phyloP scores from a whole-genome alignment of 2,797 vertebrate species.

The Melanotaenia parkinsoni region DNA sequence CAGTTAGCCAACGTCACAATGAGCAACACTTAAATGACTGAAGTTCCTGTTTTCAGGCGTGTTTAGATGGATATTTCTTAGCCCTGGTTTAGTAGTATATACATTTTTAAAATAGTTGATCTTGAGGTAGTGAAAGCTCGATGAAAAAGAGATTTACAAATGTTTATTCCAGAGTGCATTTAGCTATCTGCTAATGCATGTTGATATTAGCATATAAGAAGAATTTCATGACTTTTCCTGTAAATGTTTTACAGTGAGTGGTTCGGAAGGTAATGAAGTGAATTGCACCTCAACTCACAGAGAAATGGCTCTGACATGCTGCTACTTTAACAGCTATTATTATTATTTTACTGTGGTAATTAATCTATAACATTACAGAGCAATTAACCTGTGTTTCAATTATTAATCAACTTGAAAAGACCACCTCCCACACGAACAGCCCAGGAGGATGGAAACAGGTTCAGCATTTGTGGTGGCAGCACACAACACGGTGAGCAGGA shows the following conservation, averaged over 20 bases:
- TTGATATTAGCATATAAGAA: neutral
- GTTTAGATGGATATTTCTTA: too few species aligned
- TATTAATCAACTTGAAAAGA: slow-evolving; percentile 45
- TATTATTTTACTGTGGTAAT: slow-evolving; percentile 28
- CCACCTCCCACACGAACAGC: slow-evolving; percentile 30
- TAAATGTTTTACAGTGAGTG: slow-evolving; percentile 29
- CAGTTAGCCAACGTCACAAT: neutral
- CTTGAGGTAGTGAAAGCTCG: neutral
- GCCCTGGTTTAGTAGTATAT: neutral
- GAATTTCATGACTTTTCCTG: neutral
- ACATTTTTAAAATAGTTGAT: neutral
- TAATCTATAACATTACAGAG: slow-evolving; percentile 46
- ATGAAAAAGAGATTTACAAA: neutral
- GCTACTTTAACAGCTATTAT: slow-evolving; percentile 2
- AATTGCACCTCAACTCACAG: slow-evolving; percentile 13
- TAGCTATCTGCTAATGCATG: neutral
- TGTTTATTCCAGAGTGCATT: neutral
- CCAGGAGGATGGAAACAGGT: slow-evolving; percentile 47
- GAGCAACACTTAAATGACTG: neutral
- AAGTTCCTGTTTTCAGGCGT: neutral
- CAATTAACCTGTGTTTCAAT: slow-evolving; percentile 49
- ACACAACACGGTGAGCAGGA: slow-evolving; percentile 48
- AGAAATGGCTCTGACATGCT: neutral
- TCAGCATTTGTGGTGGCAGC: slow-evolving; percentile 51
- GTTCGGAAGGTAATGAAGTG: slow-evolving; percentile 38